Conservation (phyloP, 1,140 invertebrate species). For the Camponotus vicinus region DNA sequence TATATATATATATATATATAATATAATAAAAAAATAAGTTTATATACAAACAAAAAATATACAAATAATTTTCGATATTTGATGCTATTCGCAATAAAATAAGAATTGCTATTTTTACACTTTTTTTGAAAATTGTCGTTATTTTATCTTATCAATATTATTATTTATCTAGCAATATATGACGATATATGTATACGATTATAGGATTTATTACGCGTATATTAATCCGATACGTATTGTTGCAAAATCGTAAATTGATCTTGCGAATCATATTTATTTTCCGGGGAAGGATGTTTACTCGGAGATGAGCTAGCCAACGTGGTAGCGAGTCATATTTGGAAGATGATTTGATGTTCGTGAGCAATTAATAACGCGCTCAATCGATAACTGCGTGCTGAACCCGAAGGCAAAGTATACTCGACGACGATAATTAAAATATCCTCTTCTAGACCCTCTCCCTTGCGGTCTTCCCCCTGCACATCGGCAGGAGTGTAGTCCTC, state of each 20-base stretch:
- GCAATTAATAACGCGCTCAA: slow-evolving; percentile 83
- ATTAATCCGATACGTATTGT: neutral
- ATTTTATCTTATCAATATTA: neutral
- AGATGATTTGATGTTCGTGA: slow-evolving; percentile 69
- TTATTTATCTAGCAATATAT: neutral
- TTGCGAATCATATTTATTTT: neutral
- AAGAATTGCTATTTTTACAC: neutral
- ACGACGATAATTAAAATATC: slow-evolving; percentile 86
- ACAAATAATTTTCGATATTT: slow-evolving; percentile 13
- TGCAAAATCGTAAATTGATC: slow-evolving; percentile 3
- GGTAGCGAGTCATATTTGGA: slow-evolving; percentile 48
- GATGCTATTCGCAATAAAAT: neutral
- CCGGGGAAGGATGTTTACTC: neutral
- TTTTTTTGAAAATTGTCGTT: neutral
- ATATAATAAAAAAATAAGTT: slow-evolving; percentile 22
- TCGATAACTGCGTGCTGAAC: slow-evolving; percentile 78
- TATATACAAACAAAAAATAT: neutral
- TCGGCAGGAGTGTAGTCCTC: slow-evolving; percentile 75
- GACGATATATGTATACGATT: neutral
- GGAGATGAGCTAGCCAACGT: neutral
- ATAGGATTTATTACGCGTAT: too few relatives aligned
- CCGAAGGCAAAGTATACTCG: slow-evolving; percentile 76
- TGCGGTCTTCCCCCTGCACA: slow-evolving; percentile 73
- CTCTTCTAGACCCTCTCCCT: slow-evolving; percentile 77
- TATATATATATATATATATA: slow-evolving; percentile 41